These are phyloP conservation scores for Chrysomela aeneicollis DNA, from an alignment of 2,888 invertebrate genomes.

Conservation along the genomic window DNA sequence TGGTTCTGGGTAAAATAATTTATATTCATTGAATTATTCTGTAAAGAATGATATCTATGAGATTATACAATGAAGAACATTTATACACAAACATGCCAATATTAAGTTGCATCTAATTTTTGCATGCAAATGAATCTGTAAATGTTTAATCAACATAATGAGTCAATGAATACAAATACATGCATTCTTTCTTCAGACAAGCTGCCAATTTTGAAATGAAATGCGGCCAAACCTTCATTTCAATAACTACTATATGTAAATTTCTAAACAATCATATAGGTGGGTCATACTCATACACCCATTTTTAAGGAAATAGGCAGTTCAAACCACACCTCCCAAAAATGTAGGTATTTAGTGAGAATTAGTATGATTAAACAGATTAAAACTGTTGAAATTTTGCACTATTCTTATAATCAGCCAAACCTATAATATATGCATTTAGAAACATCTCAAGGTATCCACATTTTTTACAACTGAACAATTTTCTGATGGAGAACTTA, in stretches of 20 bases:
- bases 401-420: too few species aligned
- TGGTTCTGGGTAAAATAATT: too few species aligned
- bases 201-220: neutral
- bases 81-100: conserved; percentile 23
- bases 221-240: neutral
- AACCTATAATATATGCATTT: too few species aligned
- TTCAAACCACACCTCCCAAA: too few species aligned
- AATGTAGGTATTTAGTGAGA: too few species aligned
- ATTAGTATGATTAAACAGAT: too few species aligned
- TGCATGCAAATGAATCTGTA: conserved; percentile 31
- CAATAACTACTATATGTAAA: neutral
- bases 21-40: too few species aligned
- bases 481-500: conserved; percentile 62
- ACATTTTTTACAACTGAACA: neutral
- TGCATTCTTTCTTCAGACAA: conserved; percentile 1
- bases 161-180: neutral
- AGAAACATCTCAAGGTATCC: too few species aligned
- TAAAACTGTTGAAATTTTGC: too few species aligned
- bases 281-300: too few species aligned
- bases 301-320: too few species aligned
- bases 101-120: conserved; percentile 32
- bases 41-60: neutral
- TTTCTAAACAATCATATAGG: neutral
- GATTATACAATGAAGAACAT: conserved; percentile 20
- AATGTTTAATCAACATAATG: neutral